Base-by-base conservation (phyloP, 1,140 invertebrate species). In the Trigoniulus corallinus region DNA sequence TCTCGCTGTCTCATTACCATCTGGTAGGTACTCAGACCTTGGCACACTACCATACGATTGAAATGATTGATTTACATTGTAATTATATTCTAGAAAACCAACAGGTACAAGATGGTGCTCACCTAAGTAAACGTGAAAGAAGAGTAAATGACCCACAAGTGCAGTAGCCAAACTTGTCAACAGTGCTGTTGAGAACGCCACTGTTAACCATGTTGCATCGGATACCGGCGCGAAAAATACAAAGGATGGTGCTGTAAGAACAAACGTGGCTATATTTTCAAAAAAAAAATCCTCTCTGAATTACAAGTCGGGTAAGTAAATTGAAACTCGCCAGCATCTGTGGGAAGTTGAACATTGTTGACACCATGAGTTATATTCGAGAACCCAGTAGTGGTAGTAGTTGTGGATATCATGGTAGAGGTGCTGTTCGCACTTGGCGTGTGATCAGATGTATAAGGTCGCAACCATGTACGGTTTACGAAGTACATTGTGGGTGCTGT, bases 21-120 rank as follows among this genome's bases (percentile, higher is more conserved):
- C 42, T 44, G 42, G 24, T 44, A 44, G 12, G 42, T 44, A 18
- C 42, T 44, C 24, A 44, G 18, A 7, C 42, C 42, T 44, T 24
- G 7, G 18, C 42, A 44, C 18, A 44, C 42, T 44, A 20, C 29
- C 7, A 10, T 20, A 44, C 4, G 12, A 44, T 12, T 10, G 42
- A 7, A 44, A 4, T 7, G 24, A 18, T 44, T 24, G 18, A 7
- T 20, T 7, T 44, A 24, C n/a, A n/a, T n/a, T n/a, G n/a, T 44
- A 44, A 44, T 24, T 44, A 7, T 21, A 21, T 44, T 7, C 42
- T 10, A 44, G 4, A 44, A 44, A 18, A 44, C 18, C 12, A 39
- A 18, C 12, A 39, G 18, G 18, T 18, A 18, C 12, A 44, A 44
- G 4, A 10, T 44, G 18, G 15, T 7, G 29, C 29, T 34, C 21